Base-by-base conservation (phyloP, 2,888 invertebrate species). In the Rotaria magnacalcarata region DNA sequence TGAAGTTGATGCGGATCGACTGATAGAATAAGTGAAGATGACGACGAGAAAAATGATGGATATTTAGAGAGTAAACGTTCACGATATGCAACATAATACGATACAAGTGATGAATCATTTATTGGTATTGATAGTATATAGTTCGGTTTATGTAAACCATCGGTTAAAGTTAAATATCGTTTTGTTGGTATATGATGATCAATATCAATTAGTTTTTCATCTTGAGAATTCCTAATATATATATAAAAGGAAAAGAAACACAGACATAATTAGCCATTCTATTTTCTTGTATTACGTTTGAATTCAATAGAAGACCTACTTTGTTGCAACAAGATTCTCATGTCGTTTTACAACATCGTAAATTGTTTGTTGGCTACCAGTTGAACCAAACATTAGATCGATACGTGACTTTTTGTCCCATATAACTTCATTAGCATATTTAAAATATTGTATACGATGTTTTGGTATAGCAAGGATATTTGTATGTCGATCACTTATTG, bases 361-460 rank as follows among this genome's bases (percentile, higher is more conserved):
- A 43, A 90, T 90, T 1, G 90, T 90, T 34, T 88, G 86, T 41
- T 89, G 89, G 27, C 34, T 75, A n/a, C 90, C 90, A 0, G 89
- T 89, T 8, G 91, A 91, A 1, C 92, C 92, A 89, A 92, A 92
- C 5, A 92, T 90, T 84, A 91, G 89, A 87, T 92, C 92, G 41
- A 91, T 87, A 74, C 92, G 88, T 1, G 88, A 87, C 24, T 89
- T 88, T 87, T 92, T 92, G 88, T 92, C 92, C 92, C 92, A 92
- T 6, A 92, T 91, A 85, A 89, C 91, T 24, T 89, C 88, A 52
- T 89, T 89, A 67, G 90, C 90, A 88, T 92, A 92, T 87, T 92
- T 92, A 88, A 92, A 92, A 87, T 92, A 92, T 87, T 91, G 90
- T 85, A 92, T 92, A 50, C 92, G 89, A 88, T 92, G 92, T 87